A percentile compares a stretch with the other conserved stretches of the same genome.
These are phyloP conservation scores for Corythoichthys intestinalis DNA, from an alignment of 2,113 vertebrate species.

Conservation along the genomic window DNA sequence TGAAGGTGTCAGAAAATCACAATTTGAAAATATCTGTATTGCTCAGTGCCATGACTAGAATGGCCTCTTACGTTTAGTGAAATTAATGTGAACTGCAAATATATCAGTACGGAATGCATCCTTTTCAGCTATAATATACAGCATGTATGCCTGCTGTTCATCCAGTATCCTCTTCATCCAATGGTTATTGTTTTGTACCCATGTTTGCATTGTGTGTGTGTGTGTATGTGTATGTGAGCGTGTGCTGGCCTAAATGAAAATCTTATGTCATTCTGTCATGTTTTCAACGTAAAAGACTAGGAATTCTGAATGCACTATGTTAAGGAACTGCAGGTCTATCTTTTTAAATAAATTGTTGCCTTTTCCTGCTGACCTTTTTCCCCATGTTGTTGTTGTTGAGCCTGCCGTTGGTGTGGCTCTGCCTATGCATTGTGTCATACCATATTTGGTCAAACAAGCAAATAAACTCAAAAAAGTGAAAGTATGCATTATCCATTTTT, in stretches of 20 bases:
- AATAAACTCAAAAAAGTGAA: slow-evolving; percentile 65
- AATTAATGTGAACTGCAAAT: slow-evolving; percentile 2
- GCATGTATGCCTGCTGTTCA: slow-evolving; percentile 5
- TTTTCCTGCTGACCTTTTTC: slow-evolving; percentile 24
- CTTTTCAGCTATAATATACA: slow-evolving; percentile 12
- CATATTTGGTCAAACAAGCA: slow-evolving; percentile 67
- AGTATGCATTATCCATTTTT: slow-evolving; percentile 9
- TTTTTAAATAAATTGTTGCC: slow-evolving; percentile 40
- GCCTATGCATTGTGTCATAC: slow-evolving; percentile 67
- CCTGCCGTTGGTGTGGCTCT: slow-evolving; percentile 41
- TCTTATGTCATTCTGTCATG: slow-evolving; percentile 13
- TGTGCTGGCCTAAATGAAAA: slow-evolving; percentile 15
- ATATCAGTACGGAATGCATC: slow-evolving; percentile 7
- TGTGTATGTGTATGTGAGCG: slow-evolving; percentile 19
- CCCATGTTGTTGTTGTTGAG: slow-evolving; percentile 39
- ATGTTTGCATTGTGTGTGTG: slow-evolving; percentile 24
- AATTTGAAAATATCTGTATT: not conserved
- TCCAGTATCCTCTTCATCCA: slow-evolving; percentile 14
- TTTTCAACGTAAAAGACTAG: slow-evolving; percentile 16
- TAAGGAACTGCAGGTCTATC: slow-evolving; percentile 38
- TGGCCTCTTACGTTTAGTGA: slow-evolving; percentile 7
- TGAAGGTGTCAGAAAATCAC: not conserved
- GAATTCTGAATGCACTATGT: slow-evolving; percentile 20
- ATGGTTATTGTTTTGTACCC: slow-evolving; percentile 22
- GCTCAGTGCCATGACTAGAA: not conserved